These are phyloP conservation scores for Zoanthus gigantus DNA, from an alignment of 92 coral and sea anemone species.

Conservation along the genomic window DNA sequence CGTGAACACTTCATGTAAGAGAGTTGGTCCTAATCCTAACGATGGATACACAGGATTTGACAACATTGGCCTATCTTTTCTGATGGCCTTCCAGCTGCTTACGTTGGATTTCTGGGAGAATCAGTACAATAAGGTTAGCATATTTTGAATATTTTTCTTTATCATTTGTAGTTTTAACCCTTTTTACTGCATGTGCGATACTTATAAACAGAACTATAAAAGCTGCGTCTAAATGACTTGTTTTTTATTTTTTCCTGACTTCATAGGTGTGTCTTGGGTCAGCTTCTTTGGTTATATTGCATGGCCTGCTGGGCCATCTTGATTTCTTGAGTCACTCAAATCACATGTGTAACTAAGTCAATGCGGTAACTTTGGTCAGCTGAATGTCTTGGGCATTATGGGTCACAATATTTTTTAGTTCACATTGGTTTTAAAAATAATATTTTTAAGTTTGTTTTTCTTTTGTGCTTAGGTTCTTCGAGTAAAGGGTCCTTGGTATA, in stretches of 20 bases:
- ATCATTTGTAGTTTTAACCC: background rate
- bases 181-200: too few species aligned
- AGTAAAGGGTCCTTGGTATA: slow-evolving; percentile 4
- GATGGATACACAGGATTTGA: slow-evolving; percentile 89
- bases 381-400: too few species aligned
- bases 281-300: too few species aligned
- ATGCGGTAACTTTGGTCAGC: too few species aligned
- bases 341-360: too few species aligned
- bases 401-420: background rate
- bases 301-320: too few species aligned
- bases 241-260: too few species aligned
- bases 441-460: background rate
- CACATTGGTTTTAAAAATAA: background rate
- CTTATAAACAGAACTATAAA: too few species aligned
- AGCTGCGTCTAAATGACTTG: too few species aligned
- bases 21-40: slow-evolving; percentile 88
- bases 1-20: slow-evolving; percentile 77
- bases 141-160: background rate
- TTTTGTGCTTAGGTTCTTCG: background rate
- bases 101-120: slow-evolving; percentile 98
- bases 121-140: slow-evolving; percentile 85
- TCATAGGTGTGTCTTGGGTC: too few species aligned
- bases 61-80: slow-evolving; percentile 89
- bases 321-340: too few species aligned
- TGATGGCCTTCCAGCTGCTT: slow-evolving; percentile 93